Conservation (phyloP, 2,797 vertebrate species). For the Helicolenus hilgendorfi region DNA sequence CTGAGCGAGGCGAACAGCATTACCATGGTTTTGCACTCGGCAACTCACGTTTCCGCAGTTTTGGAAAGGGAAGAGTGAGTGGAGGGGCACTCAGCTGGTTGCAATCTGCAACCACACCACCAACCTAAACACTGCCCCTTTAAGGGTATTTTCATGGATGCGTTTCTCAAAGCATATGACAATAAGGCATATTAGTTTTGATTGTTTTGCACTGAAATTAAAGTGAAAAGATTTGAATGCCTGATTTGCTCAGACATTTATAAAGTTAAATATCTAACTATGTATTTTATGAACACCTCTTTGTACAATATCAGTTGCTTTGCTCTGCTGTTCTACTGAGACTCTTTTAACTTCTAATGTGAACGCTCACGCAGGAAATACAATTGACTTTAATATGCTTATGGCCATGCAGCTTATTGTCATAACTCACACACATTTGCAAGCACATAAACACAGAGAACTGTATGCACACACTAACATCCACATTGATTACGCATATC, state of each 20-base stretch:
- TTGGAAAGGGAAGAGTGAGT: no score
- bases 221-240: neutral
- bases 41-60: no score
- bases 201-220: neutral
- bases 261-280: neutral
- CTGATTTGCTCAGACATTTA: neutral
- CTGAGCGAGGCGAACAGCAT: no score
- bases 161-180: neutral
- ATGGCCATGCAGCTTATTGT: conserved; percentile 27
- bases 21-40: no score
- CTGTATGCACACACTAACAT: neutral
- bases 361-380: neutral
- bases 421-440: neutral
- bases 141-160: no score
- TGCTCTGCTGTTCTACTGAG: neutral
- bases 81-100: no score
- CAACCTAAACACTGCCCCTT: no score
- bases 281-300: neutral
- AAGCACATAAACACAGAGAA: neutral
- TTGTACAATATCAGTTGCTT: neutral
- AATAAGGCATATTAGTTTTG: neutral
- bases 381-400: neutral
- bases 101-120: no score
- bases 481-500: neutral
- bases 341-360: conserved; percentile 5